Conservation (phyloP, 1,140 invertebrate genomes). For the Kradibia gibbosae region DNA sequence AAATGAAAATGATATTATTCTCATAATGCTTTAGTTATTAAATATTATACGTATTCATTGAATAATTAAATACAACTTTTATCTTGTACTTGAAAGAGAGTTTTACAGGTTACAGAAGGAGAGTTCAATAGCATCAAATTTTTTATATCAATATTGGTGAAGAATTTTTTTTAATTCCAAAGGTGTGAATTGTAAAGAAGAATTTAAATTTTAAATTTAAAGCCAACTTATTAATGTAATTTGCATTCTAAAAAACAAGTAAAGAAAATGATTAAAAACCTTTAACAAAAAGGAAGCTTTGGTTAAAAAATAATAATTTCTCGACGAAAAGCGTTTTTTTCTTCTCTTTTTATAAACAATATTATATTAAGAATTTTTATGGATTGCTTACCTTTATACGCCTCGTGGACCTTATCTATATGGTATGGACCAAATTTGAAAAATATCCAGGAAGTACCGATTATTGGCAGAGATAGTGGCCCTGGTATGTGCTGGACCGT, state of each 20-base stretch:
- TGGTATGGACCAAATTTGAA: constrained; percentile 77
- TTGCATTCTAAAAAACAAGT: no score
- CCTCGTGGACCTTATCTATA: constrained; percentile 84
- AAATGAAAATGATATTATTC: no score
- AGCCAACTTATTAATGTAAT: neutral
- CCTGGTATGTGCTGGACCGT: constrained; percentile 77
- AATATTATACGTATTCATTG: neutral
- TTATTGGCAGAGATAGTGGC: constrained; percentile 80
- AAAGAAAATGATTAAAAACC: no score
- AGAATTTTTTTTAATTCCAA: neutral
- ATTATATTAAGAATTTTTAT: neutral
- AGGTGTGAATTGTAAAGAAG: neutral
- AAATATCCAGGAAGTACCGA: constrained; percentile 89
- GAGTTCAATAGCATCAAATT: neutral
- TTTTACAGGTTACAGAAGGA: neutral
- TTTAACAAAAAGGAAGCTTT: no score
- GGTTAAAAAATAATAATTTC: no score
- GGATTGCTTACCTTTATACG: constrained; percentile 79
- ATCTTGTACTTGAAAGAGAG: neutral
- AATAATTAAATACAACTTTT: neutral
- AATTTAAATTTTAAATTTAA: neutral
- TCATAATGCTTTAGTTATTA: no score
- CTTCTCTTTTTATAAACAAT: neutral
- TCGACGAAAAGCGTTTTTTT: no score
- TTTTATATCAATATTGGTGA: neutral